A percentile compares a stretch with the other conserved stretches of the same genome.
Evolutionary conservation across 2,888 invertebrate genomes (phyloP).

Genomic region (Artemia sinica): DNA sequence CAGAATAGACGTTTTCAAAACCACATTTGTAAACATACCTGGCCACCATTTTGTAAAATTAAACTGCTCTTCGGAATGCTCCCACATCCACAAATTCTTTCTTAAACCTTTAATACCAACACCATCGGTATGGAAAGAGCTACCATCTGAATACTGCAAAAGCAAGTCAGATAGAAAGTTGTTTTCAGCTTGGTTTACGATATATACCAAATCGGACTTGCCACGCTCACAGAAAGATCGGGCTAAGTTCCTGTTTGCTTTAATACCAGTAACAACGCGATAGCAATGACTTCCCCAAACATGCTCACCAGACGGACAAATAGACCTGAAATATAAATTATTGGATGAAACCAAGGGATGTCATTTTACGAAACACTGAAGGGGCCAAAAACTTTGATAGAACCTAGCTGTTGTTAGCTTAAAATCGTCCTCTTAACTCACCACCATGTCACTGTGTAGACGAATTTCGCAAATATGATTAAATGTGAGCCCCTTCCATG

Average conservation of each 20-base stretch:
- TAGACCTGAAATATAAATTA: slow-evolving; percentile 26
- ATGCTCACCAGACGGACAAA: slow-evolving; percentile 36
- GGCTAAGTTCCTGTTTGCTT: slow-evolving; percentile 28
- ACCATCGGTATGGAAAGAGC: slow-evolving; percentile 36
- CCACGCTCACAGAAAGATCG: slow-evolving; percentile 31
- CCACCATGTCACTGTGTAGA: too few relatives aligned
- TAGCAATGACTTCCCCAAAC: slow-evolving; percentile 38
- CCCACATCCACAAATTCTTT: slow-evolving; percentile 36
- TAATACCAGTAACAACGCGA: slow-evolving; percentile 32
- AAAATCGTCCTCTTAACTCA: too few relatives aligned
- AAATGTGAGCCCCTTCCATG: too few relatives aligned
- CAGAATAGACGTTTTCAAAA: too few relatives aligned
- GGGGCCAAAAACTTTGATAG: too few relatives aligned
- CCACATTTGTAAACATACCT: slow-evolving; percentile 29
- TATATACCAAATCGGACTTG: slow-evolving; percentile 35
- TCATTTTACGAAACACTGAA: too few relatives aligned
- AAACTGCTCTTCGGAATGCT: slow-evolving; percentile 30
- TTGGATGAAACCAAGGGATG: too few relatives aligned
- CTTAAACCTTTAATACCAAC: slow-evolving; percentile 33
- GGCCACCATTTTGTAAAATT: slow-evolving; percentile 38
- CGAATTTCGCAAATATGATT: too few relatives aligned
- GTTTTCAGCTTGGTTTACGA: slow-evolving; percentile 38
- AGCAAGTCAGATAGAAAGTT: slow-evolving; percentile 40
- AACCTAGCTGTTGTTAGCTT: too few relatives aligned
- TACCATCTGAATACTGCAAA: slow-evolving; percentile 30